A percentile compares a stretch with the other conserved stretches of the same genome.
Conservation (phyloP, 2,113 vertebrate genomes). For the Trematocara marginatum region DNA sequence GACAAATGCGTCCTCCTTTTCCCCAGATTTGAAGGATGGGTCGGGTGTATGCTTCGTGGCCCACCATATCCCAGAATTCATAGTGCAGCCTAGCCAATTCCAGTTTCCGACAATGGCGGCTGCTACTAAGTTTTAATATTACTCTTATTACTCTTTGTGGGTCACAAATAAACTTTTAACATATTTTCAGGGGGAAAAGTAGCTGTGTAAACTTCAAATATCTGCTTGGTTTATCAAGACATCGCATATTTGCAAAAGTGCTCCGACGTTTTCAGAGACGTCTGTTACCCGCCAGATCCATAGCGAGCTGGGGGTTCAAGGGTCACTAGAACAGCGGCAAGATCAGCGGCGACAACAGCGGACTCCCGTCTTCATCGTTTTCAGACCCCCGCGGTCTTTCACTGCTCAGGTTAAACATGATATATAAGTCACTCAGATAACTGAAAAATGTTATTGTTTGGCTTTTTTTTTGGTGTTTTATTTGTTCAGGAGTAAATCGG, state of each 20-base stretch:
- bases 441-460: neutral
- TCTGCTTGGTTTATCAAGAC: neutral
- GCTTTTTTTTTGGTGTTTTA: neutral
- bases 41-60: neutral
- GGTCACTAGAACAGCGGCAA: neutral
- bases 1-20: neutral
- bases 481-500: neutral
- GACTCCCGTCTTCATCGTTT: fast-evolving
- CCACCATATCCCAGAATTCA: neutral
- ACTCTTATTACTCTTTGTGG: neutral
- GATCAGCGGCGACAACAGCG: neutral
- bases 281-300: neutral
- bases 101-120: neutral
- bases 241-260: neutral
- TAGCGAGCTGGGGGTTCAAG: fast-evolving
- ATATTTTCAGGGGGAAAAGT: fast-evolving
- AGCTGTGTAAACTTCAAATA: neutral
- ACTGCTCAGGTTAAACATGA: neutral
- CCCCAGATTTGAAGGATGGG: neutral
- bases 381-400: fast-evolving
- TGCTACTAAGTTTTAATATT: neutral
- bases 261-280: neutral
- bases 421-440: neutral
- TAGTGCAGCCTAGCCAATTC: neutral
- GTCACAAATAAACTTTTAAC: neutral